A percentile compares a stretch with the other conserved stretches of the same genome.
phyloP scores from a whole-genome alignment of 2,113 vertebrate species.

The Takifugu flavidus region DNA sequence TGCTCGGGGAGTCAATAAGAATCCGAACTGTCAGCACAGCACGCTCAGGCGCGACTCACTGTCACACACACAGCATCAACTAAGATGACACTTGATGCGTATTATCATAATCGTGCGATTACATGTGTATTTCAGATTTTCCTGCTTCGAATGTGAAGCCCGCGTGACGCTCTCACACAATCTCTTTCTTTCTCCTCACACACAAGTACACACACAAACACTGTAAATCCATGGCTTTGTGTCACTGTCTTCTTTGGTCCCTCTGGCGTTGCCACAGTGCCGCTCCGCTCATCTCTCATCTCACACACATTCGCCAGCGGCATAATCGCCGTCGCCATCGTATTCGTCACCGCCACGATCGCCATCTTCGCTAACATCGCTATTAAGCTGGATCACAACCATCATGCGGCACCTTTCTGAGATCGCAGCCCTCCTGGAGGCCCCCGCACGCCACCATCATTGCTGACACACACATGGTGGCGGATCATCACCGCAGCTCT shows the following conservation, averaged over 20 bases:
- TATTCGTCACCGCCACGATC: slow-evolving; percentile 33
- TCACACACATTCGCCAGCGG: slow-evolving; percentile 36
- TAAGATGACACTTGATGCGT: slow-evolving; percentile 70
- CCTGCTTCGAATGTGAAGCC: slow-evolving; percentile 50
- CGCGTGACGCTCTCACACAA: slow-evolving; percentile 37
- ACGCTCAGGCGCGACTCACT: slow-evolving; percentile 43
- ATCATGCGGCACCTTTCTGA: slow-evolving; percentile 40
- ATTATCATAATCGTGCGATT: slow-evolving; percentile 74
- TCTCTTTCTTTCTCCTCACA: slow-evolving; percentile 11
- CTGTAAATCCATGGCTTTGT: slow-evolving; percentile 70
- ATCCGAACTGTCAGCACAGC: slow-evolving; percentile 24
- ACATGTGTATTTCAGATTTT: slow-evolving; percentile 72
- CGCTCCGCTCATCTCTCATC: slow-evolving; percentile 55
- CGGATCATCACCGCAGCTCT: slow-evolving; percentile 55
- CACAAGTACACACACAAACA: slow-evolving; percentile 31
- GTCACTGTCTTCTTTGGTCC: slow-evolving; percentile 68
- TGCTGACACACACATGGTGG: slow-evolving; percentile 7
- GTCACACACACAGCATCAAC: slow-evolving; percentile 53
- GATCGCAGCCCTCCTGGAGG: slow-evolving; percentile 52
- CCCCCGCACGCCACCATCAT: slow-evolving; percentile 10
- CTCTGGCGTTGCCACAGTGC: slow-evolving; percentile 56
- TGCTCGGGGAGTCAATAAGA: slow-evolving; percentile 39
- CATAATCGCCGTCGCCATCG: slow-evolving; percentile 48
- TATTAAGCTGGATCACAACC: slow-evolving; percentile 76
- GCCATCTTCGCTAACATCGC: slow-evolving; percentile 41